These are phyloP conservation scores for Notiomystis cincta DNA, from an alignment of 2,113 vertebrate species.

Conservation along the genomic window DNA sequence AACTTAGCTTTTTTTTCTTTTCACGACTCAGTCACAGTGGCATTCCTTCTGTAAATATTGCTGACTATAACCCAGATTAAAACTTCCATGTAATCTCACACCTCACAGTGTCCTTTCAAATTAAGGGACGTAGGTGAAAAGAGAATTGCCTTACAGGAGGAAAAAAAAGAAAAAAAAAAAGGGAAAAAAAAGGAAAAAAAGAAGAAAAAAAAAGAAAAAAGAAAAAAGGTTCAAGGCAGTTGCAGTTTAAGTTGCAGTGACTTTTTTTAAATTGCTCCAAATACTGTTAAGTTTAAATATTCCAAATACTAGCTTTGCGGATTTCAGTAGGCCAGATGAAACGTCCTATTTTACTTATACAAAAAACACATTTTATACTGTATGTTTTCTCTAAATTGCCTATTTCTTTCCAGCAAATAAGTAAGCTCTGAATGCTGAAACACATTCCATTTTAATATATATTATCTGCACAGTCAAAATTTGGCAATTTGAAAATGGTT, in stretches of 20 bases:
- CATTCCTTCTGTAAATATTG: not conserved
- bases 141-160: not conserved
- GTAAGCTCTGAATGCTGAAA: slow-evolving; percentile 44
- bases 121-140: not conserved
- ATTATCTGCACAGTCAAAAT: slow-evolving; percentile 42
- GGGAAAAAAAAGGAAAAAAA: not conserved
- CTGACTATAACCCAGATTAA: not conserved
- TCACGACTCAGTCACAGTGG: not conserved
- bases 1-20: not conserved
- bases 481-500: not conserved
- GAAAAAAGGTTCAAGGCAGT: slow-evolving; percentile 9
- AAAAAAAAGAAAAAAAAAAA: not conserved
- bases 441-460: slow-evolving; percentile 18
- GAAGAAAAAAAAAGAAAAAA: too few relatives aligned
- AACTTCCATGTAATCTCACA: not conserved
- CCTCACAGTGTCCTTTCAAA: not conserved
- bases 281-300: not conserved
- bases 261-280: not conserved
- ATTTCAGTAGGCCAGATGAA: slow-evolving; percentile 53
- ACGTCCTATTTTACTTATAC: not conserved
- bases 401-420: slow-evolving; percentile 43
- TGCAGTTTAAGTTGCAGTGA: slow-evolving; percentile 25
- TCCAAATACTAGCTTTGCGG: slow-evolving; percentile 33
- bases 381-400: not conserved
- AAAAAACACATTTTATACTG: not conserved